phyloP scores from a whole-genome alignment of 1,140 invertebrate species.

The Meteorus sp. region DNA sequence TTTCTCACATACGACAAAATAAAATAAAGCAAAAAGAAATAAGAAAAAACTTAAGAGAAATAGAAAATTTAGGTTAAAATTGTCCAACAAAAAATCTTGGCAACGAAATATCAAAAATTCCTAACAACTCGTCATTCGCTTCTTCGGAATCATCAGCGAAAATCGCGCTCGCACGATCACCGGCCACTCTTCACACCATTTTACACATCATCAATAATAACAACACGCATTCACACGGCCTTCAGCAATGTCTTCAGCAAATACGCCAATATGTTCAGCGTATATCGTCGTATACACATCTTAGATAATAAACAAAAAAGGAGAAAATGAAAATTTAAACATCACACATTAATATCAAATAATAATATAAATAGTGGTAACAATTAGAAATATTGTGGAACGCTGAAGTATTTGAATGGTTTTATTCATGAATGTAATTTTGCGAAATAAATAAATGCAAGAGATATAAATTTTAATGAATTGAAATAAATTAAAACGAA shows the following conservation, averaged over 20 bases:
- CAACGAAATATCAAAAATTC: slow-evolving; percentile 11
- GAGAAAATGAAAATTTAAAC: not conserved
- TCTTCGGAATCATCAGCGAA: too few relatives aligned
- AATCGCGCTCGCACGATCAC: too few relatives aligned
- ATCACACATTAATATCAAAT: not conserved
- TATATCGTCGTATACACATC: not conserved
- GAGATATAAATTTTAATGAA: not conserved
- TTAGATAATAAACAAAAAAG: not conserved
- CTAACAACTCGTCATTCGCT: not conserved
- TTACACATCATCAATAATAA: not conserved
- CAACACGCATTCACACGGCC: slow-evolving; percentile 18
- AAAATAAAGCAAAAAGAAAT: too few relatives aligned
- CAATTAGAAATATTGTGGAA: too few relatives aligned
- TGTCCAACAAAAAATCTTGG: slow-evolving; percentile 9
- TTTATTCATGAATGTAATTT: too few relatives aligned
- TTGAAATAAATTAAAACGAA: too few relatives aligned
- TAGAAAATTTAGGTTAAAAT: too few relatives aligned
- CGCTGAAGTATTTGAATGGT: too few relatives aligned
- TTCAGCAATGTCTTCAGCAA: slow-evolving; percentile 4
- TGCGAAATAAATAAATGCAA: not conserved
- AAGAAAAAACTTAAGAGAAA: too few relatives aligned
- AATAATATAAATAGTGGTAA: too few relatives aligned
- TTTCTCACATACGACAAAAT: too few relatives aligned
- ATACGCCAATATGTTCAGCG: not conserved
- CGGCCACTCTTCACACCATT: too few relatives aligned